A percentile compares a stretch with the other conserved stretches of the same genome.
Evolutionary conservation across 2,113 vertebrate genomes (phyloP).

Genomic region (Indri indri): DNA sequence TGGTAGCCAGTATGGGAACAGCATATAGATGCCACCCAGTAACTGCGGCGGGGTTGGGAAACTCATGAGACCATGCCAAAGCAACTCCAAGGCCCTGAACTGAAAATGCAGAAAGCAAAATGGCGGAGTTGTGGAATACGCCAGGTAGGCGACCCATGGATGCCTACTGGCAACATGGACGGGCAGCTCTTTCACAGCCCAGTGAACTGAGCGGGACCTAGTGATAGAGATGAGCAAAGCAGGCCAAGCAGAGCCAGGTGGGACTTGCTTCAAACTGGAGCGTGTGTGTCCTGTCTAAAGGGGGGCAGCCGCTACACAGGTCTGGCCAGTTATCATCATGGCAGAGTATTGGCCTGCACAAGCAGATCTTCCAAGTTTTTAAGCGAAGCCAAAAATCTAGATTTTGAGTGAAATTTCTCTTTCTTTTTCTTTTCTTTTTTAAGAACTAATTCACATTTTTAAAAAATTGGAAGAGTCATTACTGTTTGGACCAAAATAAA

Average conservation of each 20-base stretch:
- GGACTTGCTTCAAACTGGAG: neutral
- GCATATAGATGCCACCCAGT: neutral
- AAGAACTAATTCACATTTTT: neutral
- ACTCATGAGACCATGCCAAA: neutral
- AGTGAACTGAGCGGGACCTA: neutral
- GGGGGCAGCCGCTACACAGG: accelerated
- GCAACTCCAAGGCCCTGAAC: neutral
- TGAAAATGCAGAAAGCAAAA: neutral
- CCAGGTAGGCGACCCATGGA: accelerated
- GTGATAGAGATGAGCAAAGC: neutral
- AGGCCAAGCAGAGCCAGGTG: neutral
- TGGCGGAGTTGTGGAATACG: neutral
- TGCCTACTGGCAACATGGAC: too few relatives aligned
- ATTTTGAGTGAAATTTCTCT: neutral
- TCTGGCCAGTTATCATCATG: accelerated
- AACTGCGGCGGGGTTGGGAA: too few relatives aligned
- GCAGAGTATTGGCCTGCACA: neutral
- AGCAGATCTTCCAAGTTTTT: neutral
- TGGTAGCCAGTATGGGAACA: neutral
- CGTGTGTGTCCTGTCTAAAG: accelerated
- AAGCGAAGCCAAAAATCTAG: neutral
- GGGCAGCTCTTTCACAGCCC: neutral
- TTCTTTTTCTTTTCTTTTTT: neutral
- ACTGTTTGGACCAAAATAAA: neutral
- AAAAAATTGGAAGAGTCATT: neutral